Conservation (phyloP, 1,140 invertebrate species). For the Pseudachorutes palmiensis region DNA sequence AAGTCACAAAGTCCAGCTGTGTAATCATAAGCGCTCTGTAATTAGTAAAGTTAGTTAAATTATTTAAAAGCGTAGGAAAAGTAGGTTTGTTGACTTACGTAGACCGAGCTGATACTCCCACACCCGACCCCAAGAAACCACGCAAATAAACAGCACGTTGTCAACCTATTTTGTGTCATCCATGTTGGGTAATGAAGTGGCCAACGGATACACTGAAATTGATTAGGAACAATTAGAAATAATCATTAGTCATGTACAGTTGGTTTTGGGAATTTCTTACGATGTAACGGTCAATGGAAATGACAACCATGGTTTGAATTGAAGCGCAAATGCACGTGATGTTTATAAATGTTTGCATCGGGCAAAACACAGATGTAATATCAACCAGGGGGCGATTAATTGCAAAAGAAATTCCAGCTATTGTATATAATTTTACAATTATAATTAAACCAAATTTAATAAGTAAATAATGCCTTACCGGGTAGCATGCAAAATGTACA, state of each 20-base stretch:
- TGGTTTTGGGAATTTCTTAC: no score
- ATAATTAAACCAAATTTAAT: no score
- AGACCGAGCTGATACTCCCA: not conserved
- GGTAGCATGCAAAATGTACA: not conserved
- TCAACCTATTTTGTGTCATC: conserved; percentile 15
- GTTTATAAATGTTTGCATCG: conserved; percentile 1
- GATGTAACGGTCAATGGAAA: conserved; percentile 17
- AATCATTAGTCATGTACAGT: no score
- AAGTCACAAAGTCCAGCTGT: conserved; percentile 19
- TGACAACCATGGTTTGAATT: conserved; percentile 9
- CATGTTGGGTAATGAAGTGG: conserved; percentile 20
- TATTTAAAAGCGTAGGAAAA: no score
- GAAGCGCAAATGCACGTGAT: conserved; percentile 15
- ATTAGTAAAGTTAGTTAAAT: no score
- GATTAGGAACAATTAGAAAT: no score
- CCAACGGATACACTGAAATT: conserved; percentile 21
- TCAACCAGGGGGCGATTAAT: not conserved
- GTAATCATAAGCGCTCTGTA: conserved; percentile 18
- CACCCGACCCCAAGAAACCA: not conserved
- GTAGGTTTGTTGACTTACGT: no score
- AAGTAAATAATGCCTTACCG: not conserved
- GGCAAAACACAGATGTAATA: not conserved
- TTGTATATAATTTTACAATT: no score
- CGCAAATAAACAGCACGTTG: not conserved
- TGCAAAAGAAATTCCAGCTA: not conserved